These are phyloP conservation scores for Anguilla marmorata DNA, from an alignment of 2,797 vertebrate species.

Conservation along the genomic window DNA sequence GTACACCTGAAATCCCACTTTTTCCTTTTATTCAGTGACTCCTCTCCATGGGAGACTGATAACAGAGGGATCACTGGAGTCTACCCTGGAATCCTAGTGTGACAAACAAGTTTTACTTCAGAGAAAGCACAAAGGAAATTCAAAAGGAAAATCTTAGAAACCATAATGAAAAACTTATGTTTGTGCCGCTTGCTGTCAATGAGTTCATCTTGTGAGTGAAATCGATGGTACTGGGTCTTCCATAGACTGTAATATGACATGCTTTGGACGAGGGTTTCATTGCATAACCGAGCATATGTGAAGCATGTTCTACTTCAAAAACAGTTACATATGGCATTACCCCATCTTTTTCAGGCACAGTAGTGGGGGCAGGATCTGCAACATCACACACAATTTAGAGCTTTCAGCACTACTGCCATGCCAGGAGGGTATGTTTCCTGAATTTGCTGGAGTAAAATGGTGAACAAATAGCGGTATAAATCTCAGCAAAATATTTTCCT, in stretches of 20 bases:
- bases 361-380: background rate
- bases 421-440: background rate
- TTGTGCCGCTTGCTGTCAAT: slow-evolving; percentile 47
- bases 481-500: too few species aligned
- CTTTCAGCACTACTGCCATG: background rate
- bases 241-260: background rate
- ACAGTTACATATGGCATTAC: background rate
- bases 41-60: background rate
- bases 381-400: background rate
- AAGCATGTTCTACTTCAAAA: background rate
- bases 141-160: background rate
- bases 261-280: background rate
- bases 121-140: background rate
- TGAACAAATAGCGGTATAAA: background rate
- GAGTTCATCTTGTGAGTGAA: slow-evolving; percentile 27
- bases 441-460: background rate
- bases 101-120: background rate
- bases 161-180: slow-evolving; percentile 53
- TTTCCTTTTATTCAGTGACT: background rate
- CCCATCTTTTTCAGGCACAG: background rate
- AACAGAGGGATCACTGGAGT: background rate
- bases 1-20: background rate
- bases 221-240: slow-evolving; percentile 8
- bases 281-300: background rate
- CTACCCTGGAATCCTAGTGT: background rate